Percentiles rank a stretch among this genome's conserved stretches.
phyloP scores from a whole-genome alignment of 1,140 invertebrate genomes.

The Leptoteleia sp. region DNA sequence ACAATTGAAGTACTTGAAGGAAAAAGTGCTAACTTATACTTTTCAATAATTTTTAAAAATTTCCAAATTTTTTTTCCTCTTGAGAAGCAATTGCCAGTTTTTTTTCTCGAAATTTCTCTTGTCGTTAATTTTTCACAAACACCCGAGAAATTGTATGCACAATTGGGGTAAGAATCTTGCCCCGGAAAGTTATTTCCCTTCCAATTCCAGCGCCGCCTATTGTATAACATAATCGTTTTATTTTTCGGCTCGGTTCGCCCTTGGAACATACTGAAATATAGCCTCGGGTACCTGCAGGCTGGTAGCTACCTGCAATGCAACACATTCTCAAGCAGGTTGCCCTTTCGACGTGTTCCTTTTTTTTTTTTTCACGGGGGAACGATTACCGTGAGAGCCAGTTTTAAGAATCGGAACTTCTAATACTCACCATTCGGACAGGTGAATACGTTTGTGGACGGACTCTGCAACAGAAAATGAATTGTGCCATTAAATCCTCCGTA shows the following conservation, averaged over 20 bases:
- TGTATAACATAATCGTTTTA: conserved; percentile 38
- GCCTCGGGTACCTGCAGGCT: conserved; percentile 60
- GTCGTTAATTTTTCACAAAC: not conserved
- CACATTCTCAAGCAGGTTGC: conserved; percentile 64
- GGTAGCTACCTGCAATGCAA: conserved; percentile 54
- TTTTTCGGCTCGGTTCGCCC: conserved; percentile 40
- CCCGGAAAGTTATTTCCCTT: too few relatives aligned
- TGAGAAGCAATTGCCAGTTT: too few relatives aligned
- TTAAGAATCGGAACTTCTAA: conserved; percentile 42
- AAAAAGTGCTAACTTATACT: too few relatives aligned
- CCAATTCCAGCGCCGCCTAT: not conserved
- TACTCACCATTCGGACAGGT: conserved; percentile 86
- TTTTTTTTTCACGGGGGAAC: conserved; percentile 63
- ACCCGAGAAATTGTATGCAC: conserved; percentile 3
- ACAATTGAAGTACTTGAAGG: too few relatives aligned
- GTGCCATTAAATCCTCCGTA: too few relatives aligned
- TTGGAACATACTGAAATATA: conserved; percentile 57
- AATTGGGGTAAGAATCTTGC: too few relatives aligned
- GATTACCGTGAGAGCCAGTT: conserved; percentile 61
- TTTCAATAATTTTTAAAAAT: too few relatives aligned
- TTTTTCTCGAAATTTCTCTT: too few relatives aligned
- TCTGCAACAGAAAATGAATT: conserved; percentile 81
- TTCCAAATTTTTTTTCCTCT: too few relatives aligned
- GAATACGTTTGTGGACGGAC: conserved; percentile 82
- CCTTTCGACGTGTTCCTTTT: conserved; percentile 61